phyloP scores from a whole-genome alignment of 2,797 vertebrate genomes.

The Columba guinea region DNA sequence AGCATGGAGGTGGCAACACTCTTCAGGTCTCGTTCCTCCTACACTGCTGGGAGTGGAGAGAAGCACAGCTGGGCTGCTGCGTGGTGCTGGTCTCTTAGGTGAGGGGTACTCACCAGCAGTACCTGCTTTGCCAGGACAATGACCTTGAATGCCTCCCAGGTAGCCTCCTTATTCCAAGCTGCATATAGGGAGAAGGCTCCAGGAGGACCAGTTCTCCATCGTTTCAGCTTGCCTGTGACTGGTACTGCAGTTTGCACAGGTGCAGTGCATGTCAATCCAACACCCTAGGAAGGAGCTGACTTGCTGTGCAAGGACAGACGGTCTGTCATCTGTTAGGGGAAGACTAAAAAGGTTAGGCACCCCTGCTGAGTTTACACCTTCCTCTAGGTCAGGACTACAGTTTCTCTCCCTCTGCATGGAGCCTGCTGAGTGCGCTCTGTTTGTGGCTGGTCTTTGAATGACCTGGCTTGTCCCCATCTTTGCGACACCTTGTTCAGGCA shows the following conservation, averaged over 20 bases:
- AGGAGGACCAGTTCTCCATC: background rate
- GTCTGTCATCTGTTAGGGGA: background rate
- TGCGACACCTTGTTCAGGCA: background rate
- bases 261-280: background rate
- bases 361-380: background rate
- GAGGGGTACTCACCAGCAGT: background rate
- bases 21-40: rapidly evolving
- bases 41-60: rapidly evolving
- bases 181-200: background rate
- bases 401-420: background rate
- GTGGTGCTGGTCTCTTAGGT: background rate
- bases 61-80: background rate
- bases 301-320: background rate
- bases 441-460: background rate
- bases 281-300: background rate
- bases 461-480: background rate
- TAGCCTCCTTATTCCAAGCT: background rate
- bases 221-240: background rate
- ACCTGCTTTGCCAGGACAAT: background rate
- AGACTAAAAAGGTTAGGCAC: background rate
- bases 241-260: rapidly evolving
- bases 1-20: background rate
- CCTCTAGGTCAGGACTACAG: background rate
- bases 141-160: background rate
- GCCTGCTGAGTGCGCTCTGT: background rate